Percentiles rank a stretch among this genome's conserved stretches.
phyloP scores from a whole-genome alignment of 2,797 vertebrate genomes.

The Pangasius krempfi region DNA sequence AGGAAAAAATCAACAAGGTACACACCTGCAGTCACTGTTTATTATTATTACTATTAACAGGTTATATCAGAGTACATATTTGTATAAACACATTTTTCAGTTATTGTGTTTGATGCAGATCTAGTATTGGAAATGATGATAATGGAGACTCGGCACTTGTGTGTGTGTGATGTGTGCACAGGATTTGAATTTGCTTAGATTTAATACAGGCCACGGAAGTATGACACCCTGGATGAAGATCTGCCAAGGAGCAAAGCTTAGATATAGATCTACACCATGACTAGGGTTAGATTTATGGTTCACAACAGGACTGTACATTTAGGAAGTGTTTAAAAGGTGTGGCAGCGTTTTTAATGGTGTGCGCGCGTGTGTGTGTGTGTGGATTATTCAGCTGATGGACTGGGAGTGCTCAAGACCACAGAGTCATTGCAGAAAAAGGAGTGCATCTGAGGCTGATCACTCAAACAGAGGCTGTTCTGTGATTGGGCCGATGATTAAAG shows the following conservation, averaged over 20 bases:
- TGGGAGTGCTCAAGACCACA: slow-evolving; percentile 78
- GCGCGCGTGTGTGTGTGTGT: slow-evolving; percentile 40
- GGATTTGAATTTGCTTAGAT: slow-evolving; percentile 15
- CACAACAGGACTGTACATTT: slow-evolving; percentile 13
- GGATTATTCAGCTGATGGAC: slow-evolving; percentile 69
- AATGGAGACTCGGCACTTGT: slow-evolving; percentile 77
- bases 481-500: slow-evolving; percentile 88
- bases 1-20: slow-evolving; percentile 99
- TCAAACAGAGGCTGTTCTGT: slow-evolving; percentile 70
- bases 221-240: slow-evolving; percentile 7
- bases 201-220: neutral
- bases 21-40: slow-evolving; percentile 8
- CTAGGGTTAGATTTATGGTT: neutral
- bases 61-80: neutral
- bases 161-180: slow-evolving; percentile 53
- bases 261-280: neutral
- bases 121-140: slow-evolving; percentile 86
- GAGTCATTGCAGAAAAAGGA: slow-evolving; percentile 84
- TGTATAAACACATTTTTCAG: neutral
- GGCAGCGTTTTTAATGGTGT: neutral
- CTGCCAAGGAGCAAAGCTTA: neutral
- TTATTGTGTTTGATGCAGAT: neutral
- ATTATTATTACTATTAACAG: neutral
- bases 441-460: slow-evolving; percentile 95
- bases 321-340: neutral